Evolutionary conservation across 2,113 vertebrate genomes (phyloP).

Genomic region (Tangachromis dhanisi): DNA sequence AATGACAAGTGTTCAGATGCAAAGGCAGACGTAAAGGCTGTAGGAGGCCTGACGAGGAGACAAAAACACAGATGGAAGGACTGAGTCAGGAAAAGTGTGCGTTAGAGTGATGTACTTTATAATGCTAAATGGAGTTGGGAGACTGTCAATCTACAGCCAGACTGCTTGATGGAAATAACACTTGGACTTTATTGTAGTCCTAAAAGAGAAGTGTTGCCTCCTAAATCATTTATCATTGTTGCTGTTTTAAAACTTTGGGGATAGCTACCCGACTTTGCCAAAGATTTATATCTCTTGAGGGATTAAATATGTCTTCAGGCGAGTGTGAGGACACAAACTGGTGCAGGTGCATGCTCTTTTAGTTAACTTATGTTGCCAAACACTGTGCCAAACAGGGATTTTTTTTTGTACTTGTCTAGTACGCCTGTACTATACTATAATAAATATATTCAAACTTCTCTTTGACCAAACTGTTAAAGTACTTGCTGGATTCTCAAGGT

Average conservation of each 20-base stretch:
- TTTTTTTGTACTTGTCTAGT: not conserved
- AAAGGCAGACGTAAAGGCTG: not conserved
- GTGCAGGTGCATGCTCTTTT: not conserved
- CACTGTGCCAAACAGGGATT: not conserved
- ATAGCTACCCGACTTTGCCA: not conserved
- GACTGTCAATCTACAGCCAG: conserved; percentile 27
- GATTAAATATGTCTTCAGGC: not conserved
- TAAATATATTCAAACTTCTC: not conserved
- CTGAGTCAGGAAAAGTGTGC: conserved; percentile 22
- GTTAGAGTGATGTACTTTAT: conserved; percentile 31
- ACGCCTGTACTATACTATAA: not conserved
- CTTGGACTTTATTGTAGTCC: conserved; percentile 34
- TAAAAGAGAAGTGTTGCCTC: conserved; percentile 40
- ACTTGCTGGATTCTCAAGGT: not conserved
- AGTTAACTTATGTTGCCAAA: not conserved
- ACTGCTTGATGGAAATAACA: conserved; percentile 41
- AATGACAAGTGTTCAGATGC: not conserved
- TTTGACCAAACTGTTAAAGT: not conserved
- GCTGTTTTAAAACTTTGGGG: conserved; percentile 27
- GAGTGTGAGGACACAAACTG: not conserved
- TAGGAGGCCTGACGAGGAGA: not conserved
- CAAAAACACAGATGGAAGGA: not conserved
- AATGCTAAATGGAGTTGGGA: conserved; percentile 32
- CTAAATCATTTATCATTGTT: conserved; percentile 38
- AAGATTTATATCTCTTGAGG: conserved; percentile 18